These are phyloP conservation scores for Hephaestus fuliginosus DNA, from an alignment of 2,797 vertebrate species.

Conservation along the genomic window DNA sequence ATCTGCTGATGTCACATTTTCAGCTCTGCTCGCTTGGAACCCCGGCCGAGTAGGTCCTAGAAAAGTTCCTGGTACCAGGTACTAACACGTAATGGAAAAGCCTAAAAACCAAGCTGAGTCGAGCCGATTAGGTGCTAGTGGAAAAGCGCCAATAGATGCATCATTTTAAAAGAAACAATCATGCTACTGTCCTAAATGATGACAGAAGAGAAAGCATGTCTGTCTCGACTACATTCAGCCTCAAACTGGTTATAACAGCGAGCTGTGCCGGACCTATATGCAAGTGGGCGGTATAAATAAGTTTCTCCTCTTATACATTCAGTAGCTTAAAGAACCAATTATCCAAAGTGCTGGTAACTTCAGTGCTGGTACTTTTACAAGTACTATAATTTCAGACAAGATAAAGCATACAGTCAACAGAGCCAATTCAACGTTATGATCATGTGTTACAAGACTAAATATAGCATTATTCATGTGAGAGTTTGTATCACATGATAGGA, in stretches of 20 bases:
- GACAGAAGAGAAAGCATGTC: background rate
- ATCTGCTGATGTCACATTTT: too few species aligned
- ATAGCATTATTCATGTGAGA: constrained; percentile 45
- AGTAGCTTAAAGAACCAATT: background rate
- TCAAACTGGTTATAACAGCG: background rate
- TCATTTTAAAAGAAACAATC: background rate
- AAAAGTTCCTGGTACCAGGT: too few species aligned
- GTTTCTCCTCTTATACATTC: background rate
- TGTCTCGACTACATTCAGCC: background rate
- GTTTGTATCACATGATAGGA: constrained; percentile 41
- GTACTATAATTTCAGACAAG: background rate
- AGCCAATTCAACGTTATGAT: constrained; percentile 36
- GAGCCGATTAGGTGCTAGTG: too few species aligned
- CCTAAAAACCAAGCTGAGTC: too few species aligned
- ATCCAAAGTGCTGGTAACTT: background rate
- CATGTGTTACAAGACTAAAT: constrained; percentile 55
- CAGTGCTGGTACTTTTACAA: background rate
- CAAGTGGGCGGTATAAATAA: too few species aligned
- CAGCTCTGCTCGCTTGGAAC: too few species aligned
- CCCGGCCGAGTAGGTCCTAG: too few species aligned
- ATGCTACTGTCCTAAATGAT: background rate
- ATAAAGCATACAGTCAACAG: constrained; percentile 26
- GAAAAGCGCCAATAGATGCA: background rate
- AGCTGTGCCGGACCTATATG: background rate
- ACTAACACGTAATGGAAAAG: too few species aligned